Base-by-base conservation (phyloP, 2,888 invertebrate species). In the Nemotelus pantherinus region DNA sequence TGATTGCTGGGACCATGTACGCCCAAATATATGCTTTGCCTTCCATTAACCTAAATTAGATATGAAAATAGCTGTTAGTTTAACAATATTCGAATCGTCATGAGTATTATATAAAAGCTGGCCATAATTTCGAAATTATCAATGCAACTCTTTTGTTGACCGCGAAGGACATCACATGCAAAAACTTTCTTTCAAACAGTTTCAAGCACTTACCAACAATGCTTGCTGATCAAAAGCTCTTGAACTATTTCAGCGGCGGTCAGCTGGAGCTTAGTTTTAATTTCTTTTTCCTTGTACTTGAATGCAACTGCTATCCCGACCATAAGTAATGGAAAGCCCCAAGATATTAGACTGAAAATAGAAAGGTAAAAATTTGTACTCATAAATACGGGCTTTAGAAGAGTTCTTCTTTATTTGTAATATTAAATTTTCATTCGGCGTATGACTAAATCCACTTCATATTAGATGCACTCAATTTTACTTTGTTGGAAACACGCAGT, bases 311-410 rank as follows among this genome's bases (percentile, higher is more conserved):
- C 89, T 10, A 87, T 86, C 1, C 86, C 88, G 10, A 91, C 87
- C 75, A 90, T 88, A 74, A 90, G 79, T 3, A 89, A 87, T 0
- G 92, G 92, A 25, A 89, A 83, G 53, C 92, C 92, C 92, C 92
- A 92, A 25, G 91, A 91, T 82, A 92, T 90, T 48, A 91, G 81
- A 58, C 91, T 90, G 85, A 90, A 90, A 78, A 60, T 10, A 67
- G n/a, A 67, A 50, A 43, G 41, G 41, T 44, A 55, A 72, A 10
- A 25, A 25, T 25, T 25, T 25, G 25, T 25, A 25, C 25, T 1
- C 25, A 25, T 25, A 25, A 25, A 25, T 25, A 25, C 25, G 25
- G 25, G 25, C 25, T 25, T 25, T 25, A 25, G 25, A 25, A 25
- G 25, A 25, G 25, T 25, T 25, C 25, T 25, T 25, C 25, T 25